Conservation (phyloP, 1,140 invertebrate species). For the Colletes latitarsis region DNA sequence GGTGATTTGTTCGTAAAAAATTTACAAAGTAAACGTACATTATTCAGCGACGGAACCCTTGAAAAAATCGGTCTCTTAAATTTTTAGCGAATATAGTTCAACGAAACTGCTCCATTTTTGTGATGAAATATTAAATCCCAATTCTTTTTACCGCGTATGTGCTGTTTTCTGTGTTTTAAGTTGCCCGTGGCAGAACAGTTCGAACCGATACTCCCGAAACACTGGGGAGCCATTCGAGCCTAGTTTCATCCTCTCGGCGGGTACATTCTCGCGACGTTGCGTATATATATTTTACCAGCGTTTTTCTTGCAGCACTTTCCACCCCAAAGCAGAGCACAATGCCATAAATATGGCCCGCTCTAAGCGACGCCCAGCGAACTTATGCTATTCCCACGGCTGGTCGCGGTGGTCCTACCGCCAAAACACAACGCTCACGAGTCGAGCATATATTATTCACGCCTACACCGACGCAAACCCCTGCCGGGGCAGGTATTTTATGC, state of each 20-base stretch:
- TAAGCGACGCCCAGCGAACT: constrained; percentile 27
- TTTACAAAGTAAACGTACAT: too few species aligned
- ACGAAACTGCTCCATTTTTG: too few species aligned
- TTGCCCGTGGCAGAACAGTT: constrained; percentile 12
- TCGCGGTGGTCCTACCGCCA: constrained; percentile 4
- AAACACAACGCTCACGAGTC: constrained; percentile 33
- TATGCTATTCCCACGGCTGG: constrained; percentile 51
- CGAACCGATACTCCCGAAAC: constrained; percentile 66
- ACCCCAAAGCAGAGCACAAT: constrained; percentile 28
- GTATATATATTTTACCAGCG: neutral
- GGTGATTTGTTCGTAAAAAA: too few species aligned
- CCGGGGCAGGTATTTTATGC: constrained; percentile 31
- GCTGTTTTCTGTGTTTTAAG: constrained; percentile 6
- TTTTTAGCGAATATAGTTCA: too few species aligned
- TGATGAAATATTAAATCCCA: neutral
- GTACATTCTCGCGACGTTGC: neutral
- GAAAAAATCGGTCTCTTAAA: too few species aligned
- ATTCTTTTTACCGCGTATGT: neutral
- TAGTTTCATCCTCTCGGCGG: constrained; percentile 21
- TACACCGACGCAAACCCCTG: neutral
- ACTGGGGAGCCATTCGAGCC: constrained; percentile 52
- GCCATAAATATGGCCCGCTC: constrained; percentile 68
- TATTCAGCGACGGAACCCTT: too few species aligned
- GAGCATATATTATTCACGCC: constrained; percentile 41
- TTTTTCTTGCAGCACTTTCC: constrained; percentile 38